Evolutionary conservation across 37 sponge, comb jelly and placozoan genomes (phyloP), one percentile per base, ranked within the genome.

Genomic region (Eunapius fragilis): DNA sequence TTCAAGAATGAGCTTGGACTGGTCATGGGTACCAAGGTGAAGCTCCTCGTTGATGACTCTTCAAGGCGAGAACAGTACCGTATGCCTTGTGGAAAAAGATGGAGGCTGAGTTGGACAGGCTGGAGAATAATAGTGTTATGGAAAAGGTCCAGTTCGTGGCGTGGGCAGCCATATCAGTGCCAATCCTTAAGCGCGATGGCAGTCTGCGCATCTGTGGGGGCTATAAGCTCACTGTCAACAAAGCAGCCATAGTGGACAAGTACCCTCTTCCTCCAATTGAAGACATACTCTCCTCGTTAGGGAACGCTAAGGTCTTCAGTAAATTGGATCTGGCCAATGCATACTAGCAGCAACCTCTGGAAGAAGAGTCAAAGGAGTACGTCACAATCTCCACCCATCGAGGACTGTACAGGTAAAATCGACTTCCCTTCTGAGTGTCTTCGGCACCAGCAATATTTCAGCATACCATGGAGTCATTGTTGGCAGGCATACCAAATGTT

Each of bases 181-280:
- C 84, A 32, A 87, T 91, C n/a, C 14, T 75, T 17, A 91, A 87
- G 45, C 73, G 69, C 0, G 85, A 91, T 49, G 84, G 84, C 9
- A 69, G 23, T 22, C 32, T 91, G 25, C 36, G 87, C 68, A 34
- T 91, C 10, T 91, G 87, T 79, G 84, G 87, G 4, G 84, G 87
- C 34, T 87, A 84, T 70, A 87, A 87, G 67, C 25, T 82, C 12
- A 91, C 92, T 50, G 81, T 83, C 9, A 87, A 87, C 37, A 74
- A 82, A 30, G 81, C 49, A 9, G n/a, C 73, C 14, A 37, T 36
- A 35, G 38, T 70, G 25, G 83, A 83, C 26, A 68, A 34, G 24
- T 83, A 91, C 41, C 92, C 87, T n/a, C 77, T 91, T 19, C 87
- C 87, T 27, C 31, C 71, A 23, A 67, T 86, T 9, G 84, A 91